phyloP scores from a whole-genome alignment of 2,113 vertebrate species.

The Paradisaea rubra region DNA sequence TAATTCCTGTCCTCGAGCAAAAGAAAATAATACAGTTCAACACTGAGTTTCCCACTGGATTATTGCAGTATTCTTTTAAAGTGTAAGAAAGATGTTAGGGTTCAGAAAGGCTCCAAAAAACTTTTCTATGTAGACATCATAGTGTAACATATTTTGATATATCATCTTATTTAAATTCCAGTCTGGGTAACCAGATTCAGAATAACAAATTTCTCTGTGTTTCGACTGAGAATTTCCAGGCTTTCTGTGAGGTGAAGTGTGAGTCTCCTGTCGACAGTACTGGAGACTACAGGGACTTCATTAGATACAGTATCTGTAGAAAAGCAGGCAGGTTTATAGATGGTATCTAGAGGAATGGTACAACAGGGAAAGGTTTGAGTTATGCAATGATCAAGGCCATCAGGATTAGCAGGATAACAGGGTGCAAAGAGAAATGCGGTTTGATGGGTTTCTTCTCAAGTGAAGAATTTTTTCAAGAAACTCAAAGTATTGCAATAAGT shows the following conservation, averaged over 20 bases:
- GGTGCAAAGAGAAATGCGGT: not conserved
- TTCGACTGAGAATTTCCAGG: not conserved
- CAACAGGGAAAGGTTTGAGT: not conserved
- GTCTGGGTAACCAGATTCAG: not conserved
- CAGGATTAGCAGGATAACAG: not conserved
- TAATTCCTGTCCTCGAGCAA: not conserved
- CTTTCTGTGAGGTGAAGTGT: not conserved
- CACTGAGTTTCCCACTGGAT: not conserved
- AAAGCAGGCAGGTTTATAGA: not conserved
- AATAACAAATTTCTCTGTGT: not conserved
- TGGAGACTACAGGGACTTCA: not conserved
- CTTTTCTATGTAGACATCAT: not conserved
- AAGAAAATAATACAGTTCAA: not conserved
- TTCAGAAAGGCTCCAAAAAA: not conserved
- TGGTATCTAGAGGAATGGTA: not conserved
- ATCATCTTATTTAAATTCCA: not conserved
- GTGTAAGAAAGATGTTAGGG: not conserved
- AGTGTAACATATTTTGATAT: not conserved
- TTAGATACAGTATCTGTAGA: not conserved
- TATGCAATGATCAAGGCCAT: not conserved
- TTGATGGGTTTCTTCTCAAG: not conserved
- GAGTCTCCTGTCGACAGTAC: not conserved
- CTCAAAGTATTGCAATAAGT: not conserved
- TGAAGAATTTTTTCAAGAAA: not conserved
- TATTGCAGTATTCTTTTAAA: not conserved